Percentiles rank a stretch among this genome's conserved stretches.
Conservation (phyloP, 2,113 vertebrate genomes). For the Oriolus oriolus region DNA sequence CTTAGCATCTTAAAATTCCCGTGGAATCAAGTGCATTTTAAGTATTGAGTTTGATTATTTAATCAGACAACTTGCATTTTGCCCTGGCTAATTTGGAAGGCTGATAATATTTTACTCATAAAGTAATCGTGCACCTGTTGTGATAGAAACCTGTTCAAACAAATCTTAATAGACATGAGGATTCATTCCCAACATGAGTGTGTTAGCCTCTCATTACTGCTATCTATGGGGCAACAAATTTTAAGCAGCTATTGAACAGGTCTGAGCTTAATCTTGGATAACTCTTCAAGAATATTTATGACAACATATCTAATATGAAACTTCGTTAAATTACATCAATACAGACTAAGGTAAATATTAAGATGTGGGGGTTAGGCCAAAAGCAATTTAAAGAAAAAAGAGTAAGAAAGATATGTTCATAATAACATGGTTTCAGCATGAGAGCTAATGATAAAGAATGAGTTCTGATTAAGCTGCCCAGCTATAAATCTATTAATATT, state of each 20-base stretch:
- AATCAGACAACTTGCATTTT: slow-evolving; percentile 82
- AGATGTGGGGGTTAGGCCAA: not conserved
- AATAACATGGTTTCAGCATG: not conserved
- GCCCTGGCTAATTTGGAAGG: slow-evolving; percentile 79
- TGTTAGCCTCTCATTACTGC: slow-evolving; percentile 49
- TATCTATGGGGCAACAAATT: slow-evolving; percentile 30
- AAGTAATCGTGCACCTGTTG: slow-evolving; percentile 85
- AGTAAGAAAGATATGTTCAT: not conserved
- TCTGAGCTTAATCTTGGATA: not conserved
- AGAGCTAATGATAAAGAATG: not conserved
- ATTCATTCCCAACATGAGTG: slow-evolving; percentile 53
- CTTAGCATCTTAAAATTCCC: slow-evolving; percentile 75
- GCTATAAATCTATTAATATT: not conserved
- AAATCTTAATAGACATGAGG: slow-evolving; percentile 72
- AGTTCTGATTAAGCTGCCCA: not conserved
- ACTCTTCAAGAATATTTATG: not conserved
- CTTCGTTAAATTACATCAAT: not conserved
- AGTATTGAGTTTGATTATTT: slow-evolving; percentile 81
- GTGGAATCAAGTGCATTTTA: slow-evolving; percentile 80
- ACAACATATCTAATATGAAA: not conserved
- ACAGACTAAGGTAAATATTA: not conserved
- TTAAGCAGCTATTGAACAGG: slow-evolving; percentile 10
- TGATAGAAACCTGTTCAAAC: slow-evolving; percentile 76
- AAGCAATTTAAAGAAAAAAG: not conserved
- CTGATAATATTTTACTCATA: slow-evolving; percentile 84